phyloP scores from a whole-genome alignment of 2,888 invertebrate species.

The Synanthedon myopaeformis region DNA sequence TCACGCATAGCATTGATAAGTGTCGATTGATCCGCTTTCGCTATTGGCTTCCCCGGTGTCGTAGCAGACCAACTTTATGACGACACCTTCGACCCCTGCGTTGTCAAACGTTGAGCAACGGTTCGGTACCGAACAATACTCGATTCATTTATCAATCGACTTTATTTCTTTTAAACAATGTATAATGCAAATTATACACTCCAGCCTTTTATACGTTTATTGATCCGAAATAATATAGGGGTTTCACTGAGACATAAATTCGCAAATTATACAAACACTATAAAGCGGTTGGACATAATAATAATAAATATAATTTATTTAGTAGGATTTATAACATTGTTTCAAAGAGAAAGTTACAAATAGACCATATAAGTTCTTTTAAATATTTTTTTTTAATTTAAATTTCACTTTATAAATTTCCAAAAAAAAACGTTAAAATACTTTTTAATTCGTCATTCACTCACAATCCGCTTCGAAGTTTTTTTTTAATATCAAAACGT shows the following conservation, averaged over 20 bases:
- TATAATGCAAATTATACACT: neutral
- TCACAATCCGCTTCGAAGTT: neutral
- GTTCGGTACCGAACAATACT: neutral
- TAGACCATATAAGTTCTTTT: no score
- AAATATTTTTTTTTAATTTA: no score
- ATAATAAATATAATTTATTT: no score
- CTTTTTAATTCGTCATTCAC: neutral
- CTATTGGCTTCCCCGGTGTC: slow-evolving; percentile 58
- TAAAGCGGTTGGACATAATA: neutral
- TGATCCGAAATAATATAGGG: slow-evolving; percentile 1
- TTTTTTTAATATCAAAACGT: no score
- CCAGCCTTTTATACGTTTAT: neutral
- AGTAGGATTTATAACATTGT: no score
- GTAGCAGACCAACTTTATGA: slow-evolving; percentile 25
- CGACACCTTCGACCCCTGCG: slow-evolving; percentile 55
- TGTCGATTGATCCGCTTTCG: slow-evolving; percentile 65
- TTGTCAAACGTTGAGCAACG: slow-evolving; percentile 23
- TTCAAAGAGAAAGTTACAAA: no score
- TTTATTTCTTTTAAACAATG: neutral
- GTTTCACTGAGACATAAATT: slow-evolving; percentile 3
- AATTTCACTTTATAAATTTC: no score
- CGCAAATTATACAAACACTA: slow-evolving; percentile 1
- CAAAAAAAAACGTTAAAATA: neutral
- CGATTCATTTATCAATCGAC: neutral
- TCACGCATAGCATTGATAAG: slow-evolving; percentile 57